These are phyloP conservation scores for Chymomyza costata DNA, from an alignment of 1,140 invertebrate species.

Conservation along the genomic window DNA sequence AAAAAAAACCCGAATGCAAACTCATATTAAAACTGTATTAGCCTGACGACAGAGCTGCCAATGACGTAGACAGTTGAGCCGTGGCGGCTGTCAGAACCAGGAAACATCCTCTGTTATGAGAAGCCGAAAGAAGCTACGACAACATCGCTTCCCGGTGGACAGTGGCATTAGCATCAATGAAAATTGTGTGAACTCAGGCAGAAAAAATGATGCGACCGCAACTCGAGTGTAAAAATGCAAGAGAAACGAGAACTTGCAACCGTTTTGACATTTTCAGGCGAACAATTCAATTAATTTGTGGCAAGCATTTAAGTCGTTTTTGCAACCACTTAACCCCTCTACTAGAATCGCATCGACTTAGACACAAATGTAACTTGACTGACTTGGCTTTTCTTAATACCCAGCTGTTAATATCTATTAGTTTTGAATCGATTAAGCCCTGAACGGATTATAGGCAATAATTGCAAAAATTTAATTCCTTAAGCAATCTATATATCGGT, in stretches of 20 bases:
- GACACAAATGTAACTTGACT: too few relatives aligned
- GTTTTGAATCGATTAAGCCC: not conserved
- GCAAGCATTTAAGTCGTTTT: too few relatives aligned
- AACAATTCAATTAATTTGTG: slow-evolving; percentile 70
- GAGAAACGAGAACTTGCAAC: slow-evolving; percentile 40
- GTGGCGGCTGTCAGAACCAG: slow-evolving; percentile 58
- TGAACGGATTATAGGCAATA: too few relatives aligned
- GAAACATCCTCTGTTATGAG: slow-evolving; percentile 55
- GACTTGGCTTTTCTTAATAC: too few relatives aligned
- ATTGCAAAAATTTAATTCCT: too few relatives aligned
- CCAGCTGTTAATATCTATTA: not conserved
- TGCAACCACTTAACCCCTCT: too few relatives aligned
- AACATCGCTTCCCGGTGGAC: not conserved
- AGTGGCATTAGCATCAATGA: too few relatives aligned
- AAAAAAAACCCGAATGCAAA: slow-evolving; percentile 24
- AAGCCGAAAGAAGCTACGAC: slow-evolving; percentile 8
- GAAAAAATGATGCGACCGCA: slow-evolving; percentile 56
- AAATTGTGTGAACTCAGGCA: slow-evolving; percentile 65
- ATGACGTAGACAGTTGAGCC: slow-evolving; percentile 9
- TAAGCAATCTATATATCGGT: too few relatives aligned
- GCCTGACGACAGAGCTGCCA: slow-evolving; percentile 9
- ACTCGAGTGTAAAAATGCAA: slow-evolving; percentile 67
- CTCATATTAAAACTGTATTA: slow-evolving; percentile 69
- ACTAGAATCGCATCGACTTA: too few relatives aligned
- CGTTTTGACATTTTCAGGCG: slow-evolving; percentile 66